Evolutionary conservation across 2,113 vertebrate species (phyloP).

Genomic region (Saiga tatarica): DNA sequence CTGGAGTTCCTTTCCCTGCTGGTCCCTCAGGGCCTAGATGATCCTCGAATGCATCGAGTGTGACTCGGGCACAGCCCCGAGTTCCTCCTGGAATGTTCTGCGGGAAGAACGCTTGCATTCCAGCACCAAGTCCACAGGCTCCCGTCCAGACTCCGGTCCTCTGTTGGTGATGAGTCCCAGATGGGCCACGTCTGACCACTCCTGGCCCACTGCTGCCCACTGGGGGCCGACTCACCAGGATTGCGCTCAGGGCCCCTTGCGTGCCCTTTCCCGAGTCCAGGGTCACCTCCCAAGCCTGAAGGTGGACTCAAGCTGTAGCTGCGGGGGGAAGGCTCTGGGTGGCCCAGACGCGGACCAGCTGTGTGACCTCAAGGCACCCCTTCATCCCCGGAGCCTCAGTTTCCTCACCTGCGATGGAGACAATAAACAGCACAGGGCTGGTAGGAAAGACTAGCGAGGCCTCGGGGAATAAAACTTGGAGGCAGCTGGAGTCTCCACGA

Average conservation of each 20-base stretch:
- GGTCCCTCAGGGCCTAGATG: neutral
- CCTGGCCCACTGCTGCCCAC: neutral
- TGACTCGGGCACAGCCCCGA: neutral
- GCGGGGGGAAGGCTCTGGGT: neutral
- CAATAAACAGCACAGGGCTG: neutral
- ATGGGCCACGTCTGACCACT: neutral
- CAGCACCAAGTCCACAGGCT: neutral
- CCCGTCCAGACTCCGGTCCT: neutral
- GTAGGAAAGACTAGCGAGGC: neutral
- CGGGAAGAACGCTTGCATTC: neutral
- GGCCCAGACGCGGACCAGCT: neutral
- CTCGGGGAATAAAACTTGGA: neutral
- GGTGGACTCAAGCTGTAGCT: neutral
- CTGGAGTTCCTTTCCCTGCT: neutral
- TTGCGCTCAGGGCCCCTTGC: neutral
- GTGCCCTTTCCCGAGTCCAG: neutral
- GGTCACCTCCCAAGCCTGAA: neutral
- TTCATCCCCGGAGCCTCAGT: neutral
- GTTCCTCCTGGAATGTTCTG: neutral
- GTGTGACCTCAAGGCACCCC: neutral
- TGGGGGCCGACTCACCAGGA: fast-evolving
- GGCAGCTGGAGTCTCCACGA: neutral
- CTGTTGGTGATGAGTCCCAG: fast-evolving
- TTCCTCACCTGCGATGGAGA: neutral
- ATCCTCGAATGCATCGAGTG: neutral